Base-by-base conservation (phyloP, 2,797 vertebrate genomes). In the Menidia menidia region DNA sequence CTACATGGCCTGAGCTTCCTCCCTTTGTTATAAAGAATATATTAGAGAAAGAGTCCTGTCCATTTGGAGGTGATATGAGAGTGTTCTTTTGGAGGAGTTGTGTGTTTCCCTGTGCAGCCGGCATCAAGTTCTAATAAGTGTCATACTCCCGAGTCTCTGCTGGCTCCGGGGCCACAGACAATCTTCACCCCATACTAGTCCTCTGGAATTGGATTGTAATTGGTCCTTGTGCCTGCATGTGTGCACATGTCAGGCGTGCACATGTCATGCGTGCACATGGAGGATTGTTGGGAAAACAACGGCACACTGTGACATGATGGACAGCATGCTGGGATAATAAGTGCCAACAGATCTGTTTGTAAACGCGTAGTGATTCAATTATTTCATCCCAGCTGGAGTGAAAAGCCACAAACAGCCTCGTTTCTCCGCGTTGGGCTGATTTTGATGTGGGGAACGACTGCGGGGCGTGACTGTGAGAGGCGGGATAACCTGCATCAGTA, bases 281-380 rank as follows among this genome's bases (percentile, higher is more conserved):
- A 25, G 25, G 2, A 25, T 59, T 30, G 54, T 14, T 3, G 8
- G 39, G 0, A 6, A 73, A 81, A 71, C 65, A 52, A 58, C 39
- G 43, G 66, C 72, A 55, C 72, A 82, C 32, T 42, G 43, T 68
- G 76, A 64, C 55, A 50, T 1, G 70, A 70, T 66, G 12, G 39
- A 54, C 64, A 42, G 66, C 71, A 73, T 65, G 7, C 68, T 75
- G 79, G 6, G 65, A 61, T 84, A 83, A 85, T 82, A 76, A 85
- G 68, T 73, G 53, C 65, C 64, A 68, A 44, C 15, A 33, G 64
- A 81, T 87, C 71, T 77, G 51, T 66, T 73, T 77, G 81, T 69
- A 71, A 84, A 84, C 74, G 71, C 42, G 30, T 53, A 72, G 59
- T 18, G 72, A 81, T 75, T 88, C 76, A 84, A 87, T 84, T 80